phyloP scores from a whole-genome alignment of 2,888 invertebrate species.

The Agrenia bidenticulata region DNA sequence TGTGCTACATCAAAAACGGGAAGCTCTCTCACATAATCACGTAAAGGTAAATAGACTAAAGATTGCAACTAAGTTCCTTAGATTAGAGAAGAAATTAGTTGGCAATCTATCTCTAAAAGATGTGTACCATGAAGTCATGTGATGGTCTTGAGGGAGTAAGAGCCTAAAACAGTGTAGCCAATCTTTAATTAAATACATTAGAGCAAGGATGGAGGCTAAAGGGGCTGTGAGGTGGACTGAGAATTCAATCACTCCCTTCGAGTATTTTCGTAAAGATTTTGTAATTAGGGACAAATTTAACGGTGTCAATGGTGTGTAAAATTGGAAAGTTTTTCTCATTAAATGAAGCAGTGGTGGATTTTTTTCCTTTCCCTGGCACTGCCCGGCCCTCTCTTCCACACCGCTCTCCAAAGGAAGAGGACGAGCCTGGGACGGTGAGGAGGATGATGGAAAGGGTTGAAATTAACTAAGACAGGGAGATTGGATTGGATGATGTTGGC shows the following conservation, averaged over 20 bases:
- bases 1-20: too few species aligned
- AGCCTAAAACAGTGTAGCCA: slow-evolving; percentile 29
- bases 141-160: background rate
- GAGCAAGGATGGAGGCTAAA: slow-evolving; percentile 20
- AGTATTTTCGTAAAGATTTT: slow-evolving; percentile 34
- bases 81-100: too few species aligned
- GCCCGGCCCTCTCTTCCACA: background rate
- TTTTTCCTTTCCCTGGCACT: slow-evolving; percentile 7
- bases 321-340: slow-evolving; percentile 50
- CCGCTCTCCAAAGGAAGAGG: slow-evolving; percentile 8
- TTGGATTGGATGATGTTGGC: background rate
- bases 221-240: slow-evolving; percentile 23
- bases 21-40: too few species aligned
- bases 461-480: background rate
- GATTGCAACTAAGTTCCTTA: too few species aligned
- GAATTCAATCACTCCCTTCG: background rate
- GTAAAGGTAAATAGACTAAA: too few species aligned
- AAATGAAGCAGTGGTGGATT: slow-evolving; percentile 3
- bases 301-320: slow-evolving; percentile 49
- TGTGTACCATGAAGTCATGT: too few species aligned
- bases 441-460: background rate
- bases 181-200: slow-evolving; percentile 43
- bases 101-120: too few species aligned
- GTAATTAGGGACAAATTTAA: slow-evolving; percentile 51
- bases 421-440: background rate